These are phyloP conservation scores for Andricus curvator DNA, from an alignment of 2,888 invertebrate genomes.

Conservation along the genomic window DNA sequence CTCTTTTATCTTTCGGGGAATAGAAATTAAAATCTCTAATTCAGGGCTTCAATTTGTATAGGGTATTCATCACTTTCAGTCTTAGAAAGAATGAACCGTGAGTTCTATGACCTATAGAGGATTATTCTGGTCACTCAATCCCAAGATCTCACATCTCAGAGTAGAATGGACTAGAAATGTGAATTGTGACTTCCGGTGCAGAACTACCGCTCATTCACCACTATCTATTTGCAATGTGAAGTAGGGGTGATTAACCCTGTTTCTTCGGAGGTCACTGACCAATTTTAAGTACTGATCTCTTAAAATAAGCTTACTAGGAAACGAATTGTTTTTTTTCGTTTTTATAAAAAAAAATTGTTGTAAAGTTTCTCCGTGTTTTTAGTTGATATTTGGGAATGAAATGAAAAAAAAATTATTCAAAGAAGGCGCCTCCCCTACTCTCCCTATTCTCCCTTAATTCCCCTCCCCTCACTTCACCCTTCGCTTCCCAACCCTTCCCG, in stretches of 20 bases:
- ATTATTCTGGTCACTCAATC: slow-evolving; percentile 23
- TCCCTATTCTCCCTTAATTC: too few relatives aligned
- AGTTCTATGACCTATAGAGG: slow-evolving; percentile 17
- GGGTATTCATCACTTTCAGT: slow-evolving; percentile 1
- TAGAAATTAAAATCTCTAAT: slow-evolving; percentile 1
- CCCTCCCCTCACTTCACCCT: too few relatives aligned
- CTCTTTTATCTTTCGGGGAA: slow-evolving; percentile 1
- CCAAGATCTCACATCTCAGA: not conserved
- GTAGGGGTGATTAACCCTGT: not conserved
- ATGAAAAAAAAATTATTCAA: too few relatives aligned
- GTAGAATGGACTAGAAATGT: not conserved
- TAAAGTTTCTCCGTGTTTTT: too few relatives aligned
- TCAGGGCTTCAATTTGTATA: not conserved
- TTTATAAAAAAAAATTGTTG: not conserved
- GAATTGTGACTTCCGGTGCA: slow-evolving; percentile 21
- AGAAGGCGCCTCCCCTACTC: too few relatives aligned
- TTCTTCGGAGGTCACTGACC: not conserved
- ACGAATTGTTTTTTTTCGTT: not conserved
- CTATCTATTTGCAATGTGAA: not conserved
- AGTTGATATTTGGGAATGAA: too few relatives aligned
- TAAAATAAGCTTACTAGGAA: not conserved
- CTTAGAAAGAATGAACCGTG: slow-evolving; percentile 17
- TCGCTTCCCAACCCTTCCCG: too few relatives aligned
- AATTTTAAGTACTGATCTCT: not conserved
- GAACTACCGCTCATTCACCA: not conserved